These are phyloP conservation scores for Caerostris darwini DNA, from an alignment of 1,140 invertebrate species.

Conservation along the genomic window DNA sequence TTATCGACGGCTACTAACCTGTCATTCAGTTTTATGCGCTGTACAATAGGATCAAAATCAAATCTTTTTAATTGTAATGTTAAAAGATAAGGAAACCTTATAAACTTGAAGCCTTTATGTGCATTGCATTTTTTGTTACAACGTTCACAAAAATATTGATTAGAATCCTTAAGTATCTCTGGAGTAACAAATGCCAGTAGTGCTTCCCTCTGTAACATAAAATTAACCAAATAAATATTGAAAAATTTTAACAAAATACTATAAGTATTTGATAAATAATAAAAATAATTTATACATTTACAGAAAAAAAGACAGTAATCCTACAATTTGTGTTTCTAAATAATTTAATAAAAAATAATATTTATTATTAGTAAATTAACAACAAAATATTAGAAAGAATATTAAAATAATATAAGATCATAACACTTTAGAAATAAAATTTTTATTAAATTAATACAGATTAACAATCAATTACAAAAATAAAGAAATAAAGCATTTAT, in stretches of 20 bases:
- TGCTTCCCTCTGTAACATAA: conserved; percentile 88
- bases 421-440: too few species aligned
- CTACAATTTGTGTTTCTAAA: too few species aligned
- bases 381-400: too few species aligned
- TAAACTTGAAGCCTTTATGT: conserved; percentile 94
- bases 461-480: too few species aligned
- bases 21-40: conserved; percentile 95
- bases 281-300: background rate
- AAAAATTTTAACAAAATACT: background rate
- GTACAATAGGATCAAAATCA: conserved; percentile 94
- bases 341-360: too few species aligned
- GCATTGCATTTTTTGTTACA: conserved; percentile 95
- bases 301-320: too few species aligned
- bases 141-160: conserved; percentile 94
- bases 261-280: background rate
- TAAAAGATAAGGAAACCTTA: conserved; percentile 93
- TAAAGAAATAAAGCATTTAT: too few species aligned
- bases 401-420: too few species aligned
- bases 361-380: too few species aligned
- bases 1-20: conserved; percentile 84
- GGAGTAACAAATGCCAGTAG: conserved; percentile 92
- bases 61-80: conserved; percentile 95
- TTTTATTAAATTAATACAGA: too few species aligned
- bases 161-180: conserved; percentile 92
- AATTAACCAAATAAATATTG: background rate